Evolutionary conservation across 2,797 vertebrate genomes (phyloP).

Genomic region (Vireo griseus): DNA sequence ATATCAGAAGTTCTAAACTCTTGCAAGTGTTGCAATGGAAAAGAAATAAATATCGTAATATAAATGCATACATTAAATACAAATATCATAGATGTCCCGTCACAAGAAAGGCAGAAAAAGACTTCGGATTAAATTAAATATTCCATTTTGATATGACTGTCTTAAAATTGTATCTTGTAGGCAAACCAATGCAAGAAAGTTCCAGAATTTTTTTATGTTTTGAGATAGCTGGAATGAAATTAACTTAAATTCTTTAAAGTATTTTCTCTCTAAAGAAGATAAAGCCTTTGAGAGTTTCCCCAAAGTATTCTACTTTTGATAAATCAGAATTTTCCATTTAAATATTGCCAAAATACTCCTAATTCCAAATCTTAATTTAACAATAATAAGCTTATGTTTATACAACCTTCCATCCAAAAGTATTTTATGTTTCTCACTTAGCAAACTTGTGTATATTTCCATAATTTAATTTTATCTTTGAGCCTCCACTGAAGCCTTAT

Average conservation of each 20-base stretch:
- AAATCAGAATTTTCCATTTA: neutral
- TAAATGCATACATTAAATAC: neutral
- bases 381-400: neutral
- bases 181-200: neutral
- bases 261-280: neutral
- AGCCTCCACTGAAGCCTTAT: neutral
- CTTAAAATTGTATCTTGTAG: neutral
- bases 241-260: neutral
- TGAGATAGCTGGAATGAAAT: neutral
- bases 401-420: neutral
- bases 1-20: neutral
- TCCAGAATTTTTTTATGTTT: neutral
- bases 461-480: conserved; percentile 5
- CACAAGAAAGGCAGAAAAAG: neutral
- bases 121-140: neutral
- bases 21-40: neutral
- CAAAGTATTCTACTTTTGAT: neutral
- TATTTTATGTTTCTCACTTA: neutral
- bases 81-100: neutral
- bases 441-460: conserved; percentile 7
- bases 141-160: neutral
- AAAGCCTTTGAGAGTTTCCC: neutral
- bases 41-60: neutral
- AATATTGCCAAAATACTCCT: neutral
- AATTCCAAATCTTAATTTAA: neutral